Evolutionary conservation across 2,888 invertebrate species (phyloP).

Genomic region (Tridacna gigas): DNA sequence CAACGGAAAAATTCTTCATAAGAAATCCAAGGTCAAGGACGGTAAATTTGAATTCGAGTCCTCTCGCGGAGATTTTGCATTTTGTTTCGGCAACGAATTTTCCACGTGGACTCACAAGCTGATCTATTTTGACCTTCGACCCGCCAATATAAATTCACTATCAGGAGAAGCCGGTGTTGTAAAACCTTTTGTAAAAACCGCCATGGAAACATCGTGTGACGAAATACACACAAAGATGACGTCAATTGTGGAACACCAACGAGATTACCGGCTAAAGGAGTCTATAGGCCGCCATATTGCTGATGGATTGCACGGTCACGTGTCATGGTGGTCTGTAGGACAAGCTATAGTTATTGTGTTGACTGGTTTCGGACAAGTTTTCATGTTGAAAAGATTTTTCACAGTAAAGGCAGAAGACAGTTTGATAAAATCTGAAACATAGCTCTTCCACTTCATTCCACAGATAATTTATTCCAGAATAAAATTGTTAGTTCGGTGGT

Average conservation of each 20-base stretch:
- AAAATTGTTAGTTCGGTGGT: too few species aligned
- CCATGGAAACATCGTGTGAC: conserved; percentile 73
- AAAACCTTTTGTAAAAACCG: conserved; percentile 69
- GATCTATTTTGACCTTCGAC: conserved; percentile 78
- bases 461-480: too few species aligned
- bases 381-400: conserved; percentile 81
- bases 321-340: conserved; percentile 79
- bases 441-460: neutral
- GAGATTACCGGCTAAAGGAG: conserved; percentile 79
- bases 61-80: conserved; percentile 78
- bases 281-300: conserved; percentile 80
- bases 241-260: conserved; percentile 69
- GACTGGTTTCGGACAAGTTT: conserved; percentile 81
- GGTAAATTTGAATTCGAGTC: conserved; percentile 77
- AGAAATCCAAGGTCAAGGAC: conserved; percentile 68
- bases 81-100: conserved; percentile 82
- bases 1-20: conserved; percentile 79
- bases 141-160: conserved; percentile 72
- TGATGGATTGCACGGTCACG: conserved; percentile 75
- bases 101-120: conserved; percentile 81
- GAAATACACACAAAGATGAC: conserved; percentile 74
- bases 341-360: conserved; percentile 77
- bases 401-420: conserved; percentile 60
- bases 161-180: conserved; percentile 74
- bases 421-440: conserved; percentile 36